These are phyloP conservation scores for Poeciliopsis retropinna DNA, from an alignment of 2,113 vertebrate species.

Conservation along the genomic window DNA sequence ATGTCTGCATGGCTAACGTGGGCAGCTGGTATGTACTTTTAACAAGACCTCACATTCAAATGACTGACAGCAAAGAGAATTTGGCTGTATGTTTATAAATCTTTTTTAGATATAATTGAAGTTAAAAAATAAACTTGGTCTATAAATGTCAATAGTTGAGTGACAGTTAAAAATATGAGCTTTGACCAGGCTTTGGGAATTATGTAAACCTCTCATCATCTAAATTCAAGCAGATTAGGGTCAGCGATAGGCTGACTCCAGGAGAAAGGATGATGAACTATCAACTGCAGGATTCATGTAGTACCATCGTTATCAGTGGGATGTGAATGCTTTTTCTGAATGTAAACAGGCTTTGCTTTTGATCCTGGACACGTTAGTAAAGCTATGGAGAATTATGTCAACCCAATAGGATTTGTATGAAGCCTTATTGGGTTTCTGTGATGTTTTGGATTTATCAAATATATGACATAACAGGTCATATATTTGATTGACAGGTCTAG, in stretches of 20 bases:
- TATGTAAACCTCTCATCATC: slow-evolving; percentile 68
- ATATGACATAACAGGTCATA: slow-evolving; percentile 36
- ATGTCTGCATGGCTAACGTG: not conserved
- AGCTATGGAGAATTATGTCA: slow-evolving; percentile 47
- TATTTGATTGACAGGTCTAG: slow-evolving; percentile 37
- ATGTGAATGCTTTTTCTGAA: slow-evolving; percentile 38
- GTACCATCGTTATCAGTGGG: slow-evolving; percentile 35
- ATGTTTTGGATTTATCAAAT: slow-evolving; percentile 42
- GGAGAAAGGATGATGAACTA: slow-evolving; percentile 48
- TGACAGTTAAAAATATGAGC: slow-evolving; percentile 36
- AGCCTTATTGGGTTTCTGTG: slow-evolving; percentile 19
- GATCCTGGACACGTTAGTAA: slow-evolving; percentile 54
- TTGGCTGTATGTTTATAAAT: not conserved
- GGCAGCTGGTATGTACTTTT: slow-evolving; percentile 1
- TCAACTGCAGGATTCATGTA: slow-evolving; percentile 35
- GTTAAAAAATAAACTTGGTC: not conserved
- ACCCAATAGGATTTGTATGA: slow-evolving; percentile 58
- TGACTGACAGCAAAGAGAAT: not conserved
- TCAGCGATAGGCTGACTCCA: slow-evolving; percentile 33
- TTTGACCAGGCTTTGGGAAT: slow-evolving; percentile 68
- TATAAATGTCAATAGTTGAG: slow-evolving; percentile 4
- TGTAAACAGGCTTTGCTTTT: slow-evolving; percentile 57
- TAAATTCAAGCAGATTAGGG: slow-evolving; percentile 65
- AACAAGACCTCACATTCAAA: slow-evolving; percentile 5
- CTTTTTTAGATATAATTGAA: not conserved